Conservation (phyloP, 2,797 vertebrate genomes). For the Percopsis omiscomaycus region DNA sequence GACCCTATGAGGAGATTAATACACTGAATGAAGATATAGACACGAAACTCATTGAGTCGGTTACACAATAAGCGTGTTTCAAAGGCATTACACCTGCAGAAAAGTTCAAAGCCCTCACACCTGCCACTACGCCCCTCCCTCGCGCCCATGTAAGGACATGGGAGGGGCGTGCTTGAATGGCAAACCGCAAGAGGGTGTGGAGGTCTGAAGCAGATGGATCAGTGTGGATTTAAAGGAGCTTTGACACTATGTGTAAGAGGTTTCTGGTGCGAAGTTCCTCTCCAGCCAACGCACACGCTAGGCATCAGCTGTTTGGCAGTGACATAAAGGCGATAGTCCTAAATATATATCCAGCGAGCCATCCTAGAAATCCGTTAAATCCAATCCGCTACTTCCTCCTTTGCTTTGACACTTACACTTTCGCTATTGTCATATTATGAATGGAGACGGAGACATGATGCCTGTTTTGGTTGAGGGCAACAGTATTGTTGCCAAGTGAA, state of each 20-base stretch:
- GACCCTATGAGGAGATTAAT: too few relatives aligned
- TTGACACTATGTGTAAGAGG: constrained; percentile 30
- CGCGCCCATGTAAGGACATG: constrained; percentile 43
- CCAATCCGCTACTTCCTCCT: neutral
- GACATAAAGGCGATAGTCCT: neutral
- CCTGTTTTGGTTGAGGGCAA: neutral
- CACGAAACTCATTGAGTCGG: constrained; percentile 27
- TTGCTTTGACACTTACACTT: neutral
- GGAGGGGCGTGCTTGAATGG: constrained; percentile 49
- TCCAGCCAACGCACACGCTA: constrained; percentile 1
- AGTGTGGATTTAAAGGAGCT: constrained; percentile 38
- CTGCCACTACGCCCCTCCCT: constrained; percentile 52
- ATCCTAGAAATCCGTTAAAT: neutral
- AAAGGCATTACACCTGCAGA: constrained; percentile 64
- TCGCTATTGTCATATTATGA: too few relatives aligned
- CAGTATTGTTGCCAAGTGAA: neutral
- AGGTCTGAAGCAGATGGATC: constrained; percentile 39
- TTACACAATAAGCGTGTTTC: constrained; percentile 44
- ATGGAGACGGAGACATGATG: too few relatives aligned
- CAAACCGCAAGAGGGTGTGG: constrained; percentile 65
- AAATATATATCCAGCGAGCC: neutral
- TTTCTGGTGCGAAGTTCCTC: constrained; percentile 14
- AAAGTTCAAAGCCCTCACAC: constrained; percentile 65
- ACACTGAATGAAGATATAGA: too few relatives aligned
- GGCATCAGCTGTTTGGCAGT: constrained; percentile 4